Evolutionary conservation across 1,140 invertebrate species (phyloP).

Genomic region (Euglossa dilemma): DNA sequence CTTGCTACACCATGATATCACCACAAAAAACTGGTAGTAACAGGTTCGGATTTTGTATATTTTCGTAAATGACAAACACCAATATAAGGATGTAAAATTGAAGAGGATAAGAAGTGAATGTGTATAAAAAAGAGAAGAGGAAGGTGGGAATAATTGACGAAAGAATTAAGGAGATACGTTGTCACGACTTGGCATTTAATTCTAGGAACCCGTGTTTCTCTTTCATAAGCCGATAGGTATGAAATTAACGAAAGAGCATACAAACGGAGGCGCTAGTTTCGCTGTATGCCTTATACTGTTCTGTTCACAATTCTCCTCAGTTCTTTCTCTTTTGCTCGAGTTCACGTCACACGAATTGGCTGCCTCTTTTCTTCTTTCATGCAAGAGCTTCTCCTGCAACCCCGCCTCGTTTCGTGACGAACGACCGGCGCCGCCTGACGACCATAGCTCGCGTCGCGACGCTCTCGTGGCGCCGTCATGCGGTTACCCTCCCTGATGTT

Average conservation of each 20-base stretch:
- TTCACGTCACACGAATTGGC: constrained; percentile 40
- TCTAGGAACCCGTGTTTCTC: background rate
- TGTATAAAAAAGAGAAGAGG: background rate
- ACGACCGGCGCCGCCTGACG: constrained; percentile 68
- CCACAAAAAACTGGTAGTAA: constrained; percentile 25
- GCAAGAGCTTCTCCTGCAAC: constrained; percentile 21
- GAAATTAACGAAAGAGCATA: constrained; percentile 11
- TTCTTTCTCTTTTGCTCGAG: constrained; percentile 40
- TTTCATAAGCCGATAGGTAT: constrained; percentile 6
- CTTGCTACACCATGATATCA: constrained; percentile 12
- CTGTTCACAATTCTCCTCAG: constrained; percentile 12
- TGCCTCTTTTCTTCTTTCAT: constrained; percentile 27
- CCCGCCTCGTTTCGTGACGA: constrained; percentile 49
- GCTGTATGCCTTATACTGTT: background rate
- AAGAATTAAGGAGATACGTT: constrained; percentile 14
- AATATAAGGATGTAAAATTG: background rate
- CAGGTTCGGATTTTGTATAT: background rate
- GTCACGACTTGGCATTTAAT: constrained; percentile 41
- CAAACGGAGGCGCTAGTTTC: constrained; percentile 12
- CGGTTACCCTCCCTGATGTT: constrained; percentile 44
- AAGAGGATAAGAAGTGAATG: background rate
- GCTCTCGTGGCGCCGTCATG: constrained; percentile 69
- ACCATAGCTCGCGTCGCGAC: constrained; percentile 68
- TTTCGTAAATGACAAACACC: constrained; percentile 9
- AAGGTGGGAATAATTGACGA: background rate